Evolutionary conservation across 2,888 invertebrate genomes (phyloP), one percentile per base, ranked within the genome.

Genomic region (Mamestra brassicae): DNA sequence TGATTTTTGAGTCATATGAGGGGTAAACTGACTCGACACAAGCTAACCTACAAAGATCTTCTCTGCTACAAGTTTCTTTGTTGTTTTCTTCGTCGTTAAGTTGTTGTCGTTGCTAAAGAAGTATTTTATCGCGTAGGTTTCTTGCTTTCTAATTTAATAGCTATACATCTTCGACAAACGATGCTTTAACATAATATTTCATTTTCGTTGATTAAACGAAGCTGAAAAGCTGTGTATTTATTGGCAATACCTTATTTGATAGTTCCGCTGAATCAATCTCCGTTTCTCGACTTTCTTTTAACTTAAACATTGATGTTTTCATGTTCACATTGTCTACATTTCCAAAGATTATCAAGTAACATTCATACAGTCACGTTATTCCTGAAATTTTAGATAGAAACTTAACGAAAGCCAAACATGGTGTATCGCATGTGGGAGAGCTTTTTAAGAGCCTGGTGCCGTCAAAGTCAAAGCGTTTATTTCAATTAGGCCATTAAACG

Each of bases 361-460:
- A 47, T 61, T 66, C 6, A 61, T 52, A 45, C 6, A 45, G 26
- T 2, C 11, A 45, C 45, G 15, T 63, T 66, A 7, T 57, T 50
- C 47, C 17, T 60, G 66, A 38, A 66, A 54, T 63, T 54, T 68
- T 36, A 36, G 8, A 70, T 74, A 57, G 15, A 50, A 62, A 57
- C 17, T 36, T 54, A 62, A 60, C 17, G 52, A 57, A 36, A 73
- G 50, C 60, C 47, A 64, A 63, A 77, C 69, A 72, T 55, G 55
- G 38, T 57, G 60, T 15, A 67, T 71, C 42, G 45, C 47, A 26
- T 61, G 50, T 71, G 45, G 42, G 63, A 80, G 74, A 70, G 76
- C 73, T 78, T 61, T 50, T 54, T 80, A 61, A 69, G 60, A 78
- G 55, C 60, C 17, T 62, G 72, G 69, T 54, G 52, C 55, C 52